Percentiles rank a stretch among this genome's conserved stretches.
Evolutionary conservation across 1,140 invertebrate genomes (phyloP).

Genomic region (Bicyclus anynana): DNA sequence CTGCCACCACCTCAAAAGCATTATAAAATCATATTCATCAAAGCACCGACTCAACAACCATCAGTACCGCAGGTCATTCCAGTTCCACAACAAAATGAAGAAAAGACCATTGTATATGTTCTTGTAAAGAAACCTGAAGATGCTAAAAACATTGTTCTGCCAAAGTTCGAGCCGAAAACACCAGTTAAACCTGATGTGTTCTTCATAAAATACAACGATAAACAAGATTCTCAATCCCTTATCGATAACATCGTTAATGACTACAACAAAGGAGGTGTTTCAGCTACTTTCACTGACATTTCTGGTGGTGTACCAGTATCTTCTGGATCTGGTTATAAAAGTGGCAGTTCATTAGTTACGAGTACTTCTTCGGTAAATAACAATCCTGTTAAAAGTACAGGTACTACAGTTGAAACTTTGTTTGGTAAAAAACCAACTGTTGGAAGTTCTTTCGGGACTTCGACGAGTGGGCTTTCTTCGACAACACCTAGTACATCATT

Average conservation of each 20-base stretch:
- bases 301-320: neutral
- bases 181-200: constrained; percentile 66
- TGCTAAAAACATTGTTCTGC: constrained; percentile 83
- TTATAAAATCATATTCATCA: constrained; percentile 89
- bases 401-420: neutral
- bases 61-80: constrained; percentile 50
- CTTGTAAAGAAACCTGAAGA: constrained; percentile 88
- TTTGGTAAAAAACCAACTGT: neutral
- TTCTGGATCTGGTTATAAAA: constrained; percentile 9
- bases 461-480: constrained; percentile 9
- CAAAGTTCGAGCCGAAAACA: constrained; percentile 71
- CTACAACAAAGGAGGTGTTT: constrained; percentile 47
- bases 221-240: constrained; percentile 56
- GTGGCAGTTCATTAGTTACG: neutral
- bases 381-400: neutral
- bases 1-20: constrained; percentile 79
- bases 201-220: constrained; percentile 67
- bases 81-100: constrained; percentile 79
- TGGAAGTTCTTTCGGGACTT: constrained; percentile 1
- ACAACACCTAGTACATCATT: constrained; percentile 10
- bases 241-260: constrained; percentile 64
- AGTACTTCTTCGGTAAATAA: neutral
- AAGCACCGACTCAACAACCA: constrained; percentile 80
- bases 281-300: constrained; percentile 34
- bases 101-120: constrained; percentile 91